Evolutionary conservation across 2,888 invertebrate genomes (phyloP), one percentile per base, ranked within the genome.

Genomic region (Copidosoma aretas): DNA sequence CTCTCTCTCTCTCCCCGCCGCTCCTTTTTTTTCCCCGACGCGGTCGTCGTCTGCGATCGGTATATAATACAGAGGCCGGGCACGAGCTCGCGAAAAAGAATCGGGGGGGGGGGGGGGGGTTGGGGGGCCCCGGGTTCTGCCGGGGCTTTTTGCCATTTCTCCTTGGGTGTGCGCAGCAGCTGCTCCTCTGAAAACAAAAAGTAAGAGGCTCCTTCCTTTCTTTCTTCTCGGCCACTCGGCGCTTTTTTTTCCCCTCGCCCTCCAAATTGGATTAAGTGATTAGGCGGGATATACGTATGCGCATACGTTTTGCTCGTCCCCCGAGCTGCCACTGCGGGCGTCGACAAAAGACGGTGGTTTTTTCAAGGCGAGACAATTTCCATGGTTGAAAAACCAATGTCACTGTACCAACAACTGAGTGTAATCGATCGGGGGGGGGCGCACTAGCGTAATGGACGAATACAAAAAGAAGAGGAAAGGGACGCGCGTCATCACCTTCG

Each of bases 101-200:
- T 49, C 53, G 39, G n/a, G 57, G 56, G 51, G 60, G 54, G 39
- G 46, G 46, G 56, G n/a, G n/a, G n/a, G n/a, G n/a, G n/a, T n/a
- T n/a, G n/a, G n/a, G n/a, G n/a, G n/a, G n/a, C n/a, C n/a, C 67
- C 74, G 76, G 78, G 77, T 79, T 79, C 78, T 79, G 77, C 71
- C 75, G 58, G 24, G 24, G 57, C 49, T 60, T 65, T 69, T 69
- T 62, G 64, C 62, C 64, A 69, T 65, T 69, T 69, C 32, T 56
- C n/a, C n/a, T n/a, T 41, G 14, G 15, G 25, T 39, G 49, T 21
- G 32, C 8, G 51, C 51, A 46, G 46, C 19, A 56, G 19, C 24
- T 25, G 58, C 24, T 32, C 3, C 4, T 2, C 1, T 8, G 12
- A 46, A 17, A 46, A 46, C 1, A 46, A 15, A 46, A 17, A 46